phyloP scores from a whole-genome alignment of 53 echinoderm and acorn worm genomes.

The Zoroaster sp. region DNA sequence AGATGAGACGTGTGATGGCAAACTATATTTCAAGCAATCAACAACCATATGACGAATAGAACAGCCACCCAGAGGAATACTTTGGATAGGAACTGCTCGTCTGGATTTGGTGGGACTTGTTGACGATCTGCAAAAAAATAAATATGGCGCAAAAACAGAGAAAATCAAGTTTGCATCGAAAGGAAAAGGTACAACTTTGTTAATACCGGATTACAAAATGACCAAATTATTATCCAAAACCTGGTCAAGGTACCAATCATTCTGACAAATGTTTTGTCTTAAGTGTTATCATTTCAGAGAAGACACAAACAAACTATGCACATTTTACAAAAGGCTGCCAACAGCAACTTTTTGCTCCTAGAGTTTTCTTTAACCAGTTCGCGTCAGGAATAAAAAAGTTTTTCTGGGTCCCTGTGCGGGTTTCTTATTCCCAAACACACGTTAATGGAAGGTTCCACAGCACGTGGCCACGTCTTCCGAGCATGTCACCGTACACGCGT shows the following conservation, averaged over 20 bases:
- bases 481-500: no score
- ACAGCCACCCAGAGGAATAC: conserved; percentile 98
- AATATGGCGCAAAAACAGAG: background rate
- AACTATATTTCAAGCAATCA: conserved; percentile 70
- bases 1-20: background rate
- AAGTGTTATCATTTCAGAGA: no score
- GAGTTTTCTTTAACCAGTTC: no score
- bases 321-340: background rate
- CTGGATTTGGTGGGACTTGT: conserved; percentile 84
- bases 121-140: conserved; percentile 67
- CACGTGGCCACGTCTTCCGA: no score
- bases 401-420: no score
- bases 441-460: no score
- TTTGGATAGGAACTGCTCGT: conserved; percentile 94
- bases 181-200: background rate
- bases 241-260: no score
- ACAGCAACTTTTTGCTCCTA: background rate
- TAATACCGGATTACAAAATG: background rate
- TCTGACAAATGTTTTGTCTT: no score
- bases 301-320: no score
- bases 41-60: conserved; percentile 95
- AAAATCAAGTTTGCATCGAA: background rate
- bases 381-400: no score
- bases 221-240: no score
- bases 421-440: no score